Evolutionary conservation across 1,140 invertebrate genomes (phyloP), one percentile per base, ranked within the genome.

Genomic region (Tenebrio molitor): DNA sequence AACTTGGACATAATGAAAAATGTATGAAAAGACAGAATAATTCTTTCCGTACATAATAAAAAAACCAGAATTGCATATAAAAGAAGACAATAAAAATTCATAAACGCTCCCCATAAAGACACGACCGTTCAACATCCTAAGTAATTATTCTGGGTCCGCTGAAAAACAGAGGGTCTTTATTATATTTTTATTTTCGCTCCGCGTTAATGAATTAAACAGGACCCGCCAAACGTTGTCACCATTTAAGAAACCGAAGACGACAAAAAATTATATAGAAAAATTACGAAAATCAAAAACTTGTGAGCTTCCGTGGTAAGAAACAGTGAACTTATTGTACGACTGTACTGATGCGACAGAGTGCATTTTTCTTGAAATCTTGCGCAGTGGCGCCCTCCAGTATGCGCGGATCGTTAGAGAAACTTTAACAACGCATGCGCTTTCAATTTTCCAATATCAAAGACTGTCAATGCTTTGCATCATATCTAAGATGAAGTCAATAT

Each of bases 341-440:
- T 78, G 78, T 80, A 79, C 78, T 70, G 74, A 75, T 81, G 80
- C 79, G 78, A 80, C 78, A 79, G 75, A 75, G 76, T 76, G 81
- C 80, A 82, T 80, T 82, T 82, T 82, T 82, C 81, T 80, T 80
- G 62, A 80, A 79, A 78, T 77, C 69, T 79, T 81, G 79, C 81
- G 80, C 80, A 74, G 69, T 75, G 76, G 76, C 74, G 73, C 75
- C 75, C 71, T 71, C 74, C 76, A 69, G 74, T 72, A 66, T 78
- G 80, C 80, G 79, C 79, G 73, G 80, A 81, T 81, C 80, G 80
- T 81, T 81, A 81, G 72, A 76, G 74, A 76, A 80, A 79, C 69
- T 76, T 77, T 67, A 29, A 66, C 23, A 69, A 79, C 79, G 78
- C 80, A 81, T 78, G 80, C 80, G 80, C 77, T 36, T 70, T 77